Conservation (phyloP, 2,888 invertebrate genomes). For the Onthophagus sagittarius region DNA sequence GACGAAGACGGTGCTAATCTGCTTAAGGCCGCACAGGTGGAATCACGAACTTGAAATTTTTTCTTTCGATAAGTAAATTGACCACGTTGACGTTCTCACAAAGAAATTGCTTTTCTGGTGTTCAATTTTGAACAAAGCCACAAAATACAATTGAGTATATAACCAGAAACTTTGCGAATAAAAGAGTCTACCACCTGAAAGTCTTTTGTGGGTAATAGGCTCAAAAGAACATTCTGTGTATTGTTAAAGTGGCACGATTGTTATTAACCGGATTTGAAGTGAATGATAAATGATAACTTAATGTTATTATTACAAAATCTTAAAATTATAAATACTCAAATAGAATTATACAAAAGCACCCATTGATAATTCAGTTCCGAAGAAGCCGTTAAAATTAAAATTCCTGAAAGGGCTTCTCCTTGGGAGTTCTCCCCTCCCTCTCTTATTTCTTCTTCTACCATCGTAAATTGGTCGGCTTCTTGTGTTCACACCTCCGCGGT, state of each 20-base stretch:
- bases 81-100: neutral
- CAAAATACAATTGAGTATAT: neutral
- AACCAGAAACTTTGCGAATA: neutral
- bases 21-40: constrained; percentile 14
- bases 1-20: constrained; percentile 19
- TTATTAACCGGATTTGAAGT: neutral
- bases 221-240: neutral
- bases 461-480: neutral
- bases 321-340: neutral
- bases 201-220: neutral
- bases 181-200: neutral
- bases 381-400: neutral
- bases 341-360: neutral
- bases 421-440: neutral
- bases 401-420: neutral
- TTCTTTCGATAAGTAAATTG: neutral
- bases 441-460: neutral
- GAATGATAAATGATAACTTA: neutral
- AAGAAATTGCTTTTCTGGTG: neutral
- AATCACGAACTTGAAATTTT: neutral
- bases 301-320: neutral
- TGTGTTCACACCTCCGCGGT: neutral
- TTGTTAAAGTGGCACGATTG: neutral
- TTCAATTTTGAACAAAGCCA: neutral
- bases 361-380: neutral